Percentiles rank a stretch among this genome's conserved stretches.
Conservation (phyloP, 2,113 vertebrate species). For the Takifugu flavidus region DNA sequence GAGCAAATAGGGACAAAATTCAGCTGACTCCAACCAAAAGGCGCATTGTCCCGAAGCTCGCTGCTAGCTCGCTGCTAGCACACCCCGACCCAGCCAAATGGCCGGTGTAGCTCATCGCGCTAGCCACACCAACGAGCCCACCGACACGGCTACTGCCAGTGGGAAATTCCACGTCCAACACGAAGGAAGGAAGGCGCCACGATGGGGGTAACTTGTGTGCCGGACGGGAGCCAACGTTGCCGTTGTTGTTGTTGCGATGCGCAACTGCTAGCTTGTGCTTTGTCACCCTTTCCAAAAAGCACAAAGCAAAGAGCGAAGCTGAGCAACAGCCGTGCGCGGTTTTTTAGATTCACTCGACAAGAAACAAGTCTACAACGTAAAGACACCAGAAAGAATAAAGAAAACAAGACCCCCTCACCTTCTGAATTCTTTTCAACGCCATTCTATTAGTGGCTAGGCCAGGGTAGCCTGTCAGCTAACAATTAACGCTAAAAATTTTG, state of each 20-base stretch:
- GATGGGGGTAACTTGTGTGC: not conserved
- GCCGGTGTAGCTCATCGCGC: not conserved
- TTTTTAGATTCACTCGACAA: not conserved
- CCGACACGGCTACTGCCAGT: not conserved
- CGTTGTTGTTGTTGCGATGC: slow-evolving; percentile 48
- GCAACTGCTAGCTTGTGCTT: slow-evolving; percentile 68
- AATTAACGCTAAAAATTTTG: slow-evolving; percentile 62
- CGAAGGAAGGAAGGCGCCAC: not conserved
- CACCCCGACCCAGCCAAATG: not conserved
- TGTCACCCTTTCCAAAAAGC: slow-evolving; percentile 54
- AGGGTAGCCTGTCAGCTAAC: slow-evolving; percentile 68
- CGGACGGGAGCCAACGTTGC: not conserved
- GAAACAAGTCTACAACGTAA: not conserved
- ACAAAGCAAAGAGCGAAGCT: slow-evolving; percentile 20
- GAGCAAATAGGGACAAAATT: not conserved
- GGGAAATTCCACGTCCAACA: not conserved
- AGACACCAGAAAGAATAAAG: not conserved
- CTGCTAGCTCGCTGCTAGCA: slow-evolving; percentile 2
- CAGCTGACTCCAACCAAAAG: not conserved
- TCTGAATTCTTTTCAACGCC: slow-evolving; percentile 84
- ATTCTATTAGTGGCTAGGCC: slow-evolving; percentile 72
- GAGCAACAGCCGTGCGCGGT: not conserved
- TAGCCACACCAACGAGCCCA: not conserved
- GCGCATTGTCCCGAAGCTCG: slow-evolving; percentile 1
- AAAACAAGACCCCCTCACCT: slow-evolving; percentile 73